Conservation (phyloP, 2,797 vertebrate genomes). For the Myiotriccus ornatus region DNA sequence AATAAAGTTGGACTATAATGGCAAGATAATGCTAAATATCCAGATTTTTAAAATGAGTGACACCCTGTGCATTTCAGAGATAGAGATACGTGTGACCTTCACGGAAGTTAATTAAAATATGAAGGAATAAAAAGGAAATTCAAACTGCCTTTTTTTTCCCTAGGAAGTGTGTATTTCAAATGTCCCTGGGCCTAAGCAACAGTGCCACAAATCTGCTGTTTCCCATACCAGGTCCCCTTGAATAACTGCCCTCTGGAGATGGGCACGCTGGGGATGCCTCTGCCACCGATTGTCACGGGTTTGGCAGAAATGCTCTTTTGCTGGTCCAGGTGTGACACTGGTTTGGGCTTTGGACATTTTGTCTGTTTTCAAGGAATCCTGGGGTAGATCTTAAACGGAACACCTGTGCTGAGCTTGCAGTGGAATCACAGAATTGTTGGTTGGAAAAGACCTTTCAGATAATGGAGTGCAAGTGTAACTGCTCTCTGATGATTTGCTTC, state of each 20-base stretch:
- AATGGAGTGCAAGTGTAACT: background rate
- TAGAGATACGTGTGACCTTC: slow-evolving; percentile 67
- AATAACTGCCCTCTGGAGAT: background rate
- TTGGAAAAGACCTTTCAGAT: background rate
- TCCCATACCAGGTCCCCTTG: slow-evolving; percentile 4
- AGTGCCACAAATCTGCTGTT: background rate
- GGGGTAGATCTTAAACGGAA: background rate
- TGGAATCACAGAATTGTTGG: background rate
- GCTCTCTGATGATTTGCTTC: background rate
- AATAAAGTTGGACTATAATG: slow-evolving; percentile 28
- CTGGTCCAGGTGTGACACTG: background rate
- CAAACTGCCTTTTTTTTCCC: background rate
- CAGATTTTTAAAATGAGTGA: slow-evolving; percentile 57
- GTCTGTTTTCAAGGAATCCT: background rate
- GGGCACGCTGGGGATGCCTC: background rate
- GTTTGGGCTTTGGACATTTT: background rate
- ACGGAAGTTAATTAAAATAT: slow-evolving; percentile 67
- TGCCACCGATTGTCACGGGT: background rate
- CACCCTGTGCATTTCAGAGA: slow-evolving; percentile 33
- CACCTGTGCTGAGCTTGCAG: background rate
- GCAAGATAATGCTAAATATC: slow-evolving; percentile 65
- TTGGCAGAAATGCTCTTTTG: background rate
- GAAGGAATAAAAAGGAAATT: background rate
- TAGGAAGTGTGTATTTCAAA: slow-evolving; percentile 19
- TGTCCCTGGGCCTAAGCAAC: background rate